Evolutionary conservation across 2,113 vertebrate genomes (phyloP).

Genomic region (Bombycilla garrulus): DNA sequence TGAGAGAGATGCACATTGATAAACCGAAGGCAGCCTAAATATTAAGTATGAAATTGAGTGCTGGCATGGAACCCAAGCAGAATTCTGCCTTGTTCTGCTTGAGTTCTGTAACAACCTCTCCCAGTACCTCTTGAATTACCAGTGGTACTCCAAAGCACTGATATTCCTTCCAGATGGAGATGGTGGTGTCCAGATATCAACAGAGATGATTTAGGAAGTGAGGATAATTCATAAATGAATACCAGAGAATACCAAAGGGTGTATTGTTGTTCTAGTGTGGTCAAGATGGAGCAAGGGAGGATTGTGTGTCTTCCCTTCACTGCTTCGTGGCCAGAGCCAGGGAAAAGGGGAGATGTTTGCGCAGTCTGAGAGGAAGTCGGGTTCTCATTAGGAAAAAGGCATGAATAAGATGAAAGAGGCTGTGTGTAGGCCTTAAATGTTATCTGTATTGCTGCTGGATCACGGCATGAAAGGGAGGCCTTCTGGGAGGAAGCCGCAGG

Average conservation of each 20-base stretch:
- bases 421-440: background rate
- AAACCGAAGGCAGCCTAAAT: background rate
- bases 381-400: background rate
- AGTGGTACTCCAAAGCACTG: background rate
- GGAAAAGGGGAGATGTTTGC: background rate
- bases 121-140: background rate
- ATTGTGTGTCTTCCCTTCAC: background rate
- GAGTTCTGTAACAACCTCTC: background rate
- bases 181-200: background rate
- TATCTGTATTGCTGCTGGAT: background rate
- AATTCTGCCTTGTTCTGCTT: background rate
- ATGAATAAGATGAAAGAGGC: background rate
- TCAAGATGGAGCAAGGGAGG: fast-evolving
- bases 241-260: background rate
- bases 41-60: background rate
- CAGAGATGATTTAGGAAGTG: background rate
- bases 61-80: background rate
- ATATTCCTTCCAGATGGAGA: background rate
- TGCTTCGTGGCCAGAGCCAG: background rate
- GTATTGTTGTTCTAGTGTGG: background rate
- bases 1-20: background rate
- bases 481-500: background rate
- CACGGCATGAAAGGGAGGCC: background rate
- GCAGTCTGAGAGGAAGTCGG: background rate
- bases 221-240: background rate